Evolutionary conservation across 1,140 invertebrate genomes (phyloP), one percentile per base, ranked within the genome.

Genomic region (Armadillidium nasatum): DNA sequence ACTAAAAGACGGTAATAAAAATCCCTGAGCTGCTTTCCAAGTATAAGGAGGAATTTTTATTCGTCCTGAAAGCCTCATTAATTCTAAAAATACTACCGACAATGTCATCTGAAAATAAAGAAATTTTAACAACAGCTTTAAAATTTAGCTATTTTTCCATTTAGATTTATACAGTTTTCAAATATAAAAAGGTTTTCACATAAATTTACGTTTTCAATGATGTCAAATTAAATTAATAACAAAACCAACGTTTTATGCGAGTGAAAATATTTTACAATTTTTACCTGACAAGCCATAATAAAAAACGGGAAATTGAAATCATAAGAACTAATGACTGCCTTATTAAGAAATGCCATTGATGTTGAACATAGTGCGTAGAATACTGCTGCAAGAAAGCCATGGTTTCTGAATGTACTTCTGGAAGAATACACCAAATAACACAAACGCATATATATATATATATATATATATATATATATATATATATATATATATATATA

Each of bases 301-400:
- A 84, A 83, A 23, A 87, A 85, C 13, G 86, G 86, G 76, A 82
- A 87, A 76, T 87, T 83, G 82, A 87, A 87, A 9, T 84, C 77
- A 76, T 84, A 85, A 0, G 82, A 82, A 23, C 82, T 84, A 79
- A 87, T 82, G 7, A 87, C 80, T n/a, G 83, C 78, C 80, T 87
- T 87, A 80, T 87, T 87, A 23, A 86, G 76, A 80, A 87, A 87
- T n/a, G 86, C 86, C 83, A 87, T 87, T 13, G 84, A 84, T 0
- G 84, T 82, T 4, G 86, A 87, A 79, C 83, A 84, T 6, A 82
- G 68, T 9, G 86, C 86, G 83, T 87, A 87, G 46, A 87, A 82
- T 0, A 86, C 46, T 9, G 86, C 86, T 50, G 85, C 84, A 15
- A 80, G 44, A 21, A 84, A 43, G 10, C 45, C 79, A 23, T 66